Percentiles rank a stretch among this genome's conserved stretches.
Evolutionary conservation across 2,113 vertebrate genomes (phyloP).

Genomic region (Rhodinocichla rosea): DNA sequence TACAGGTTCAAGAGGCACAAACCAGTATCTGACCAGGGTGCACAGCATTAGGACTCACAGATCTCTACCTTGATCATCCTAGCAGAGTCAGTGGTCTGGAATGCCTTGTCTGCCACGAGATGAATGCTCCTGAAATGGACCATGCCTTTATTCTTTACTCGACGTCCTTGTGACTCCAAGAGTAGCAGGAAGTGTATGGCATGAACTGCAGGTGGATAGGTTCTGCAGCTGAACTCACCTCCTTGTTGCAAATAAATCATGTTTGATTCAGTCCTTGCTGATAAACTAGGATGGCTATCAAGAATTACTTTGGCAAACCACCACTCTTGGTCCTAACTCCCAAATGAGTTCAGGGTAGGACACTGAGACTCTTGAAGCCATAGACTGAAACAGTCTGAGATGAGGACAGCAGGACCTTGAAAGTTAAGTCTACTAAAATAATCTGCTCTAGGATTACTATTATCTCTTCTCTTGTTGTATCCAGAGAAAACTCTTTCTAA

Average conservation of each 20-base stretch:
- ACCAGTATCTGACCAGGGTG: neutral
- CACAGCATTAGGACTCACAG: neutral
- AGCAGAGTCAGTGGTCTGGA: neutral
- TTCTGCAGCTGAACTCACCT: neutral
- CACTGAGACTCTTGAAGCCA: neutral
- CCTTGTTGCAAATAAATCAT: neutral
- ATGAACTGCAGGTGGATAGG: neutral
- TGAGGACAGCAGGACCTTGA: neutral
- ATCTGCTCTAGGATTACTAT: neutral
- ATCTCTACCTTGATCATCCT: neutral
- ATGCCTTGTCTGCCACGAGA: neutral
- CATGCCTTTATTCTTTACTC: neutral
- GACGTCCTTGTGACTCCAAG: fast-evolving
- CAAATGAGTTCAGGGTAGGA: neutral
- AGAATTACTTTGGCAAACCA: neutral
- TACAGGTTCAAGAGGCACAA: neutral
- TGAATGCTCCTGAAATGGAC: neutral
- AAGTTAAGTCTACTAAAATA: neutral
- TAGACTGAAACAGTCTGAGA: neutral
- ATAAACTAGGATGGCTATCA: neutral
- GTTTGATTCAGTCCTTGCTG: neutral
- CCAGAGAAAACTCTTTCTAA: neutral
- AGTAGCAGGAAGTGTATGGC: neutral
- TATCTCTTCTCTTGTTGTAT: neutral
- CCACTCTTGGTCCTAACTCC: neutral